Evolutionary conservation across 2,888 invertebrate species (phyloP).

Genomic region (Drosophila koepferae): DNA sequence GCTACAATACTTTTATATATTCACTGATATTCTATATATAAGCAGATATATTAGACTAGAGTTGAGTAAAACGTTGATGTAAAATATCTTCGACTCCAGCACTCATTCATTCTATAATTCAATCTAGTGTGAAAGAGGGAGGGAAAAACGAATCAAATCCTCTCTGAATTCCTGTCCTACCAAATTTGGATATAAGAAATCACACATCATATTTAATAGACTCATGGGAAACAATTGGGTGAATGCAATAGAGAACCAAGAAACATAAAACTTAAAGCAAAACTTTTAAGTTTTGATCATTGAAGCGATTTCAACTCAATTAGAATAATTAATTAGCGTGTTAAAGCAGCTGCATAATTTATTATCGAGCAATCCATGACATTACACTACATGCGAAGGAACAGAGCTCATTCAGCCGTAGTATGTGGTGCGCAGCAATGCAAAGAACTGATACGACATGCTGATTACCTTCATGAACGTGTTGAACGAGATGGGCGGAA

Average conservation of each 20-base stretch:
- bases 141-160: background rate
- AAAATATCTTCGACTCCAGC: too few species aligned
- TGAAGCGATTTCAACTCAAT: background rate
- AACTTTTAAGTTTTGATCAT: background rate
- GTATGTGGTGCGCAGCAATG: conserved; percentile 75
- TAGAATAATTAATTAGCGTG: background rate
- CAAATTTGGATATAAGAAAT: background rate
- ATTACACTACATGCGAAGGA: background rate
- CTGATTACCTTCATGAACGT: conserved; percentile 82
- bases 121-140: too few species aligned
- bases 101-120: too few species aligned
- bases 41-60: too few species aligned
- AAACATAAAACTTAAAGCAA: background rate
- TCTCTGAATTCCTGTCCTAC: background rate
- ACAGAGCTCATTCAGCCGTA: conserved; percentile 41
- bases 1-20: too few species aligned
- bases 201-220: background rate
- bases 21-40: too few species aligned
- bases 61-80: too few species aligned
- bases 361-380: background rate
- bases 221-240: background rate
- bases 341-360: background rate
- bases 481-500: conserved; percentile 79
- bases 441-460: conserved; percentile 81
- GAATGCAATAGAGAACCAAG: background rate